These are phyloP conservation scores for Noctuana brunneofusca DNA, from an alignment of 2,888 invertebrate species.

Conservation along the genomic window DNA sequence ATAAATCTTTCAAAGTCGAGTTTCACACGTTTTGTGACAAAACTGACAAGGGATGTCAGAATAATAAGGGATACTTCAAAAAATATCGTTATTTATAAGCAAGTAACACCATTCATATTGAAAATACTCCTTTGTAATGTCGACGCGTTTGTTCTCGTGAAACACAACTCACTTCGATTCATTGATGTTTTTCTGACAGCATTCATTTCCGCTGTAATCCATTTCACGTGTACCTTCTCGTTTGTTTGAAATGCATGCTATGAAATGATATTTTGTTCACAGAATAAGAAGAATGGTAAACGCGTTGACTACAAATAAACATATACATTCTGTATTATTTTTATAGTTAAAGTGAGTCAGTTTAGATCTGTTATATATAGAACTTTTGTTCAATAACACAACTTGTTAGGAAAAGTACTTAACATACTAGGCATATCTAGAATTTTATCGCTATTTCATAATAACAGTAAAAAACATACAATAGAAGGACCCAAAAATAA, in stretches of 20 bases:
- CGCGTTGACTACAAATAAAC: too few relatives aligned
- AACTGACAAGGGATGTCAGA: neutral
- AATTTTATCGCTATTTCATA: too few relatives aligned
- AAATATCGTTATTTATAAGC: neutral
- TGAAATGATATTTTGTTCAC: conserved; percentile 15
- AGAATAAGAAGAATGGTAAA: neutral
- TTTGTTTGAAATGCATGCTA: conserved; percentile 14
- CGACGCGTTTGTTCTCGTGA: conserved; percentile 14
- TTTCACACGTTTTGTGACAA: neutral
- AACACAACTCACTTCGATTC: conserved; percentile 25
- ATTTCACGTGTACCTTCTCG: conserved; percentile 21
- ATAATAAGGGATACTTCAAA: too few relatives aligned
- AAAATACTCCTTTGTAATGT: conserved; percentile 4
- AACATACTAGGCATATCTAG: too few relatives aligned
- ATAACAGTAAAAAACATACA: too few relatives aligned
- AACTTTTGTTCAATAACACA: too few relatives aligned
- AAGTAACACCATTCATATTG: conserved; percentile 10
- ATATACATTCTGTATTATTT: too few relatives aligned
- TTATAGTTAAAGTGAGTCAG: too few relatives aligned
- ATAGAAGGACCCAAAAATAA: too few relatives aligned
- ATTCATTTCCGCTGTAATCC: conserved; percentile 33
- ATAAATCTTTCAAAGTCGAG: neutral
- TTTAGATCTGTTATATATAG: too few relatives aligned
- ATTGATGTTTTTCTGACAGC: conserved; percentile 33
- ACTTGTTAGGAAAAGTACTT: too few relatives aligned